phyloP scores from a whole-genome alignment of 2,888 invertebrate species.

The Cheilosia vernalis region DNA sequence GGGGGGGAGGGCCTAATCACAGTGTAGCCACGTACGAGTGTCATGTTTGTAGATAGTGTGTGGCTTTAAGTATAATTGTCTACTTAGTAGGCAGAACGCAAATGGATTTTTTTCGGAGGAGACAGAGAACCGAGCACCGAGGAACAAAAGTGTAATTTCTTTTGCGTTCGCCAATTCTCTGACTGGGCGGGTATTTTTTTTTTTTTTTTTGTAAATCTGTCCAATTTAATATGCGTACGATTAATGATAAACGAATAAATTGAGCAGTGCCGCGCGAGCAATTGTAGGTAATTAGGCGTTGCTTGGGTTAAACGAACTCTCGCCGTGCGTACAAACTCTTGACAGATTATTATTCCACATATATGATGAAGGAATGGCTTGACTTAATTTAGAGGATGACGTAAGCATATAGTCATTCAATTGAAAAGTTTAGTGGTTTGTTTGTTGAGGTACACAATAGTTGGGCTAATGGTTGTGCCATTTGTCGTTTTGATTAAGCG shows the following conservation, averaged over 20 bases:
- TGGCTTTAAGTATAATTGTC: conserved; percentile 50
- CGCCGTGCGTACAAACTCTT: conserved; percentile 55
- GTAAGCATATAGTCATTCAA: conserved; percentile 62
- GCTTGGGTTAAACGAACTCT: conserved; percentile 73
- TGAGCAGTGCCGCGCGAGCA: conserved; percentile 66
- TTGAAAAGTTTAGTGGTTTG: conserved; percentile 55
- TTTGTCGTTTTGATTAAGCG: conserved; percentile 12
- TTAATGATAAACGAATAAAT: conserved; percentile 73
- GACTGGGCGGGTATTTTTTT: conserved; percentile 48
- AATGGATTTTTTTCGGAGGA: conserved; percentile 44
- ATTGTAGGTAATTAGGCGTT: conserved; percentile 74
- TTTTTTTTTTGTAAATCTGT: no score
- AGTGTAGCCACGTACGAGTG: conserved; percentile 28
- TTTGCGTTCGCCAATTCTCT: conserved; percentile 50
- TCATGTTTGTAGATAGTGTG: conserved; percentile 29
- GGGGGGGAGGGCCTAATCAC: conserved; percentile 22
- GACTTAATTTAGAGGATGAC: conserved; percentile 71
- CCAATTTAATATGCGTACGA: conserved; percentile 71
- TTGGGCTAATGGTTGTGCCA: conserved; percentile 7
- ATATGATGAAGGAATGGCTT: conserved; percentile 51
- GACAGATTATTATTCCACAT: conserved; percentile 65
- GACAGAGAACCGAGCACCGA: not conserved
- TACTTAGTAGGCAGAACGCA: conserved; percentile 70
- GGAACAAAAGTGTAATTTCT: conserved; percentile 52
- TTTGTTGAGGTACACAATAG: not conserved